A percentile compares a stretch with the other conserved stretches of the same genome.
Evolutionary conservation across 2,797 vertebrate species (phyloP).

Genomic region (Acomys russatus): DNA sequence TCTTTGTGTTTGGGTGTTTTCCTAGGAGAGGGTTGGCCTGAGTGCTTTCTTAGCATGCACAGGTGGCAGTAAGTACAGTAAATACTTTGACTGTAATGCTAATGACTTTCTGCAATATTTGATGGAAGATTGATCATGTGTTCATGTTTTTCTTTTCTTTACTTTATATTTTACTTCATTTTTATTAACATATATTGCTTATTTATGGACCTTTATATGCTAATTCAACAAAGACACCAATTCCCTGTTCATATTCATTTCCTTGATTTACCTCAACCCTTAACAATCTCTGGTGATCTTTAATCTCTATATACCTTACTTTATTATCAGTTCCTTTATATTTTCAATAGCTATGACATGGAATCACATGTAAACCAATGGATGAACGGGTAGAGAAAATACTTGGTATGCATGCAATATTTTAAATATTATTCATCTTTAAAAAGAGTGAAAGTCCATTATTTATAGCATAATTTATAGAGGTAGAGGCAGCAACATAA

Average conservation of each 20-base stretch:
- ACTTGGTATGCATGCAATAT: background rate
- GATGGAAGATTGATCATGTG: background rate
- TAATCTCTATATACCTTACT: background rate
- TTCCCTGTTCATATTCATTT: background rate
- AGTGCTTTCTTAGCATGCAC: background rate
- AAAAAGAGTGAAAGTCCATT: background rate
- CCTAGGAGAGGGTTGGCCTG: background rate
- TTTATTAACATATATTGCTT: background rate
- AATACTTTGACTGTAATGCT: background rate
- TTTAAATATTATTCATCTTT: background rate
- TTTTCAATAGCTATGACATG: background rate
- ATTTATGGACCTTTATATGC: background rate
- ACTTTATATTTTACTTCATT: background rate
- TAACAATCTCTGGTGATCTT: background rate
- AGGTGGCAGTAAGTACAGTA: background rate
- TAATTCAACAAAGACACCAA: background rate
- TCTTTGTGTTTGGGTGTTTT: conserved; percentile 10
- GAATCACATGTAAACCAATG: background rate
- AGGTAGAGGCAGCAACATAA: background rate
- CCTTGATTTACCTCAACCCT: background rate
- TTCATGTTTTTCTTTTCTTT: background rate
- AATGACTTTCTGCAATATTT: background rate
- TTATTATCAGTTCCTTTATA: background rate
- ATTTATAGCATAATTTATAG: background rate
- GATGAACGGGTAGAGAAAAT: background rate